These are phyloP conservation scores for Sycophaga agraensis DNA, from an alignment of 1,140 invertebrate species.

Conservation along the genomic window DNA sequence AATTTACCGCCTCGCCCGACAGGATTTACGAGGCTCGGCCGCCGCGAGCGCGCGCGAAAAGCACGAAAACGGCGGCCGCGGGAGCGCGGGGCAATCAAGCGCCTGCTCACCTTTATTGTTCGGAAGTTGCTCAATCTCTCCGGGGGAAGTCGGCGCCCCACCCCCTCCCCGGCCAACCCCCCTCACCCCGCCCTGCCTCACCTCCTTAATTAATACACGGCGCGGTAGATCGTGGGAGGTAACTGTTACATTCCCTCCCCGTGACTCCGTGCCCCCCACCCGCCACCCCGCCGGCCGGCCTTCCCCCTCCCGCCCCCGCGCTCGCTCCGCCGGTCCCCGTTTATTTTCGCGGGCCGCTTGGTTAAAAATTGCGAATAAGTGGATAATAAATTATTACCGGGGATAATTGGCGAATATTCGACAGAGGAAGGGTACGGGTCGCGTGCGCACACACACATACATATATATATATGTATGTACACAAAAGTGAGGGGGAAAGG, in stretches of 20 bases:
- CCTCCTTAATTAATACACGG: slow-evolving; percentile 21
- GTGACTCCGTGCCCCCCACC: no score
- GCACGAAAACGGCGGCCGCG: background rate
- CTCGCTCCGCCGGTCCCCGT: no score
- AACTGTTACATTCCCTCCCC: no score
- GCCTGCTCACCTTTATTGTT: slow-evolving; percentile 19
- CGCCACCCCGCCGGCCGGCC: no score
- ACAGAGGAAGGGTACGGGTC: background rate
- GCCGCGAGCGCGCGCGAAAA: background rate
- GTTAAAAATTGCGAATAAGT: slow-evolving; percentile 2
- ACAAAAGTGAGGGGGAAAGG: background rate
- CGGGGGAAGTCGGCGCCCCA: background rate
- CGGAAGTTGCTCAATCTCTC: slow-evolving; percentile 10
- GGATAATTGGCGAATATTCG: slow-evolving; percentile 16
- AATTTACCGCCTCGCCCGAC: background rate
- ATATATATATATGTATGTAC: background rate
- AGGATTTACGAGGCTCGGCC: slow-evolving; percentile 5
- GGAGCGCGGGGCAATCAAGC: no score
- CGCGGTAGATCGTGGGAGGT: background rate
- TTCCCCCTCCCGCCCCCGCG: no score
- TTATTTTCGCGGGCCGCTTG: background rate
- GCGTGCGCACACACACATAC: no score
- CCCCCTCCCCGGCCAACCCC: no score
- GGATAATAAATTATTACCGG: slow-evolving; percentile 3
- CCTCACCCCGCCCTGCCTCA: no score